These are phyloP conservation scores for Rhyzopertha dominica DNA, from an alignment of 1,140 invertebrate genomes.

Conservation along the genomic window DNA sequence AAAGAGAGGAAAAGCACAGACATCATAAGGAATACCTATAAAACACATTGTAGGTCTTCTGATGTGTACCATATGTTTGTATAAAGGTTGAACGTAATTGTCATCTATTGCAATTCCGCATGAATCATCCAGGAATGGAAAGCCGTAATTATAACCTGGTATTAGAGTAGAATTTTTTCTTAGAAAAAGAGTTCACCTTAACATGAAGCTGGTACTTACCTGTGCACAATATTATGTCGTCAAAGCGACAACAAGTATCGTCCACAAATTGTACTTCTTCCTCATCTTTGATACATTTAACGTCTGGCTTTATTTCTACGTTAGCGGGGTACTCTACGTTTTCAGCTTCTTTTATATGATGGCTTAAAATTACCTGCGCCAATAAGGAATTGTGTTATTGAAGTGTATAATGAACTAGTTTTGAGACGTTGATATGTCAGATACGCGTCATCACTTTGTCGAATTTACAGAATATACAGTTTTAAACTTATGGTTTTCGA, in stretches of 20 bases:
- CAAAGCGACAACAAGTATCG: slow-evolving; percentile 49
- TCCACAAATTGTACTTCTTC: slow-evolving; percentile 46
- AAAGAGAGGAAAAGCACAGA: slow-evolving; percentile 62
- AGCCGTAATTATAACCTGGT: slow-evolving; percentile 61
- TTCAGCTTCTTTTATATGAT: slow-evolving; percentile 47
- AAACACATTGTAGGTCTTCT: slow-evolving; percentile 66
- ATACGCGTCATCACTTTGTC: too few species aligned
- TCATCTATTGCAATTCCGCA: slow-evolving; percentile 57
- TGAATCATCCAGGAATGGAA: slow-evolving; percentile 60
- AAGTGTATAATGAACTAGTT: too few species aligned
- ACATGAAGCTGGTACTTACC: slow-evolving; percentile 26
- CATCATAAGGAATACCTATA: slow-evolving; percentile 58
- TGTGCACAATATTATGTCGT: slow-evolving; percentile 59
- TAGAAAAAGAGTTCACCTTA: background rate
- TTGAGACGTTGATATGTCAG: too few species aligned
- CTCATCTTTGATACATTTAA: slow-evolving; percentile 28
- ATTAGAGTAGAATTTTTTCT: slow-evolving; percentile 3
- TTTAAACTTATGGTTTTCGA: too few species aligned
- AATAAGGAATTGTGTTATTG: slow-evolving; percentile 1
- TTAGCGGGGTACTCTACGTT: slow-evolving; percentile 46
- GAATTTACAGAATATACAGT: too few species aligned
- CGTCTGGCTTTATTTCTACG: slow-evolving; percentile 45
- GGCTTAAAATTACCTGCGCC: slow-evolving; percentile 52
- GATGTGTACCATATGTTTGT: slow-evolving; percentile 70
- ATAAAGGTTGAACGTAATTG: slow-evolving; percentile 60